Percentiles rank a stretch among this genome's conserved stretches.
Evolutionary conservation across 2,113 vertebrate species (phyloP).

Genomic region (Ceyx margarethae): DNA sequence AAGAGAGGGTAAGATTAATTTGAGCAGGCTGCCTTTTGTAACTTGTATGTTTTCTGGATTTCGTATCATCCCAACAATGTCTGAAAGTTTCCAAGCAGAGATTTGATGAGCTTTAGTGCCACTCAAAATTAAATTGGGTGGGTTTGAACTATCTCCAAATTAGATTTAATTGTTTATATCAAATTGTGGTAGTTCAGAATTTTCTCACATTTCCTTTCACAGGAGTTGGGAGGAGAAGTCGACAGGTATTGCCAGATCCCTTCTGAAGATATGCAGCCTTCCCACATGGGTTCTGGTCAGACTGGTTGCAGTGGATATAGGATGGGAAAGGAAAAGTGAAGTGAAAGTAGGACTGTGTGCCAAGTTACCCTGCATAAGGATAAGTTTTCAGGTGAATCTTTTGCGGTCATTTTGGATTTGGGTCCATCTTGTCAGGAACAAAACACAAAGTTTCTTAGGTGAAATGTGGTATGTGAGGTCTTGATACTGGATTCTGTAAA

Average conservation of each 20-base stretch:
- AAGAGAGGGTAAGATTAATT: constrained; percentile 13
- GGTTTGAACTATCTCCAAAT: constrained; percentile 19
- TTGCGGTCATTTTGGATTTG: background rate
- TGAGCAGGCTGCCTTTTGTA: background rate
- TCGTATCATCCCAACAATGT: background rate
- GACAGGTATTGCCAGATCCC: background rate
- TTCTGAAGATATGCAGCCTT: background rate
- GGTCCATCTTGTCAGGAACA: background rate
- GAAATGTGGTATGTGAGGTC: background rate
- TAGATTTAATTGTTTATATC: constrained; percentile 33
- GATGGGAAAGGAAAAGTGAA: background rate
- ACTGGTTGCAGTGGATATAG: rapidly evolving
- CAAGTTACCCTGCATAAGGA: background rate
- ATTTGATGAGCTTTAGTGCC: background rate
- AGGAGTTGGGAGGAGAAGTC: background rate
- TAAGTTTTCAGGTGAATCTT: background rate
- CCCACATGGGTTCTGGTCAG: background rate
- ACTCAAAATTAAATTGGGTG: background rate
- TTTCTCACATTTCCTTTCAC: background rate
- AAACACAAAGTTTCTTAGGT: background rate
- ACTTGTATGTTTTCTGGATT: constrained; percentile 62
- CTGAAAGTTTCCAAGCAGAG: constrained; percentile 26
- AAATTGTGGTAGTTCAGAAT: background rate
- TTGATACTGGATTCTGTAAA: background rate
- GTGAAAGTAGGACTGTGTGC: rapidly evolving